Base-by-base conservation (phyloP, 2,888 invertebrate species). In the Rhingia rostrata region DNA sequence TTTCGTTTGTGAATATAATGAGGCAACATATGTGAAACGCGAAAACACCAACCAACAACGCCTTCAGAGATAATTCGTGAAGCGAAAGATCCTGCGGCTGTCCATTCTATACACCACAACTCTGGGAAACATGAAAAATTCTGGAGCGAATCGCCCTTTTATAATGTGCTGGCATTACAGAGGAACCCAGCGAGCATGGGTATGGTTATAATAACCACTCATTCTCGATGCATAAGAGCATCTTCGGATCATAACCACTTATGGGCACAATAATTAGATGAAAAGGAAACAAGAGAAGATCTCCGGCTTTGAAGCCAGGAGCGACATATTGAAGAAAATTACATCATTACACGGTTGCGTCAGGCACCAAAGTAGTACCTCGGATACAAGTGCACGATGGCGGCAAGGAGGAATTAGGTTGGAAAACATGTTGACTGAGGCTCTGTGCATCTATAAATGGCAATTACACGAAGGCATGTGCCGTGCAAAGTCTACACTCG, bases 291-390 rank as follows among this genome's bases (percentile, higher is more conserved):
- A 6, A 30, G 45, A 66, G 63, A 41, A n/a, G 35, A 58, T 51
- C 39, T 60, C 30, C 73, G 61, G 43, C 72, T 77, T 72, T 66
- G 61, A 72, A 63, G 67, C 82, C 72, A 78, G 54, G 54, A 78
- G 82, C 66, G 73, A 73, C 78, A 73, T 37, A 73, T 73, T 43
- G 67, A 67, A 67, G 78, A 83, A 73, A 78, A 83, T 83, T 83
- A 83, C 82, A 83, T 83, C 82, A 83, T 83, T 83, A 83, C 82
- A 72, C 66, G 82, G 82, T 73, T 58, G 73, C 63, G 56, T 61
- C 67, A 63, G 49, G 78, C 78, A 82, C 82, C 64, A 69, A 63
- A 61, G 61, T 69, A 22, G 6, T 6, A 4, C n/a, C 10, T 7
- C 10, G 30, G 32, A 35, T n/a, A 32, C 41, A 9, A 39, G 32